Evolutionary conservation across 2,113 vertebrate species (phyloP).

Genomic region (Lathamus discolor): DNA sequence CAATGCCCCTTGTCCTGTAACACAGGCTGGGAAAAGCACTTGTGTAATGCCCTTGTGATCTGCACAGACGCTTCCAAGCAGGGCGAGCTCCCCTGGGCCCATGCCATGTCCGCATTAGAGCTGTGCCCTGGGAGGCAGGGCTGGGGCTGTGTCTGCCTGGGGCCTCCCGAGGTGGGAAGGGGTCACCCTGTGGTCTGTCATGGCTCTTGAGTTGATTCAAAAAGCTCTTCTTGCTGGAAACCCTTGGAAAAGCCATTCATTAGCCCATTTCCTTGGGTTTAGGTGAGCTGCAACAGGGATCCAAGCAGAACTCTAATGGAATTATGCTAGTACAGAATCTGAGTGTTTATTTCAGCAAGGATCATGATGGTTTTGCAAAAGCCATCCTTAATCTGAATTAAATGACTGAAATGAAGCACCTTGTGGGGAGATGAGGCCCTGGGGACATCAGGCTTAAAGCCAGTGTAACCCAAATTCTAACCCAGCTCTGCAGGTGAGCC

Average conservation of each 20-base stretch:
- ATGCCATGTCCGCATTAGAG: rapidly evolving
- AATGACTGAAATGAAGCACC: conserved; percentile 39
- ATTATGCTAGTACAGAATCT: background rate
- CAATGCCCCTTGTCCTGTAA: background rate
- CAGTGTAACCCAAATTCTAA: background rate
- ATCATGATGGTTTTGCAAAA: conserved; percentile 20
- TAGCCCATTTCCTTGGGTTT: background rate
- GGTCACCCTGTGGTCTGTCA: rapidly evolving
- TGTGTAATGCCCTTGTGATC: background rate
- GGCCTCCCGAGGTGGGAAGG: background rate
- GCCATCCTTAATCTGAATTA: conserved; percentile 37
- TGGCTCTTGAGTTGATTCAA: background rate
- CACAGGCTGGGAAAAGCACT: background rate
- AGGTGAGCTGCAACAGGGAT: background rate
- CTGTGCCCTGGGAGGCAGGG: background rate
- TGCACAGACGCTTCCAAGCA: background rate
- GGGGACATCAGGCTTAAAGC: background rate
- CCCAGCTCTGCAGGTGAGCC: background rate
- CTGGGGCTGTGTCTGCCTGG: background rate
- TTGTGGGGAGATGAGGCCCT: background rate
- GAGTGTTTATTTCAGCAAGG: conserved; percentile 3
- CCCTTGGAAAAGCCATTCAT: background rate
- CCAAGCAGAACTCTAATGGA: background rate
- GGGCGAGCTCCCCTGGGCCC: background rate
- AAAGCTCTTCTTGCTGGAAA: background rate